Percentiles rank a stretch among this genome's conserved stretches.
Evolutionary conservation across 1,140 invertebrate genomes (phyloP).

Genomic region (Lordiphosa mommai): DNA sequence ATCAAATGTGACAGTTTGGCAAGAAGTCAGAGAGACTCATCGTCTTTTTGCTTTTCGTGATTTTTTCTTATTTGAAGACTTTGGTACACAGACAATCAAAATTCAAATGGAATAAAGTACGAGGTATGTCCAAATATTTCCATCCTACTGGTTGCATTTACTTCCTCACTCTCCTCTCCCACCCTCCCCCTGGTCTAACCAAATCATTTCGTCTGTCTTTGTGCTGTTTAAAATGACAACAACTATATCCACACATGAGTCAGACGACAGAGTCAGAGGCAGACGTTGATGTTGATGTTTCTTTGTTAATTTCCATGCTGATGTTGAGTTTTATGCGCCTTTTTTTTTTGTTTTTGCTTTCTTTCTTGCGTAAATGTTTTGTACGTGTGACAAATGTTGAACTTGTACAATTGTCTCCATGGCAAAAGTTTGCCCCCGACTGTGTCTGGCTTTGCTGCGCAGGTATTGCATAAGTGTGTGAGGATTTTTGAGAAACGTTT

Average conservation of each 20-base stretch:
- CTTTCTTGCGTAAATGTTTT: constrained; percentile 30
- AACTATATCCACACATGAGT: constrained; percentile 60
- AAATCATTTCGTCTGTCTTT: constrained; percentile 23
- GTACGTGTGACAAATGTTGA: constrained; percentile 65
- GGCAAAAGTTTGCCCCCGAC: constrained; percentile 26
- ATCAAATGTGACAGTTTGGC: constrained; percentile 68
- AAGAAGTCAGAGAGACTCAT: constrained; percentile 46
- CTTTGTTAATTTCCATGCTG: constrained; percentile 66
- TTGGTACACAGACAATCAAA: constrained; percentile 59
- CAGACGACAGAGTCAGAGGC: constrained; percentile 24
- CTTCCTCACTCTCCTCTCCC: constrained; percentile 13
- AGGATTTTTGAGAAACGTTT: constrained; percentile 48
- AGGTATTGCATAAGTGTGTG: constrained; percentile 53
- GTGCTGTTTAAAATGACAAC: constrained; percentile 63
- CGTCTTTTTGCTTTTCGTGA: constrained; percentile 1
- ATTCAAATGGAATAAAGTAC: constrained; percentile 58
- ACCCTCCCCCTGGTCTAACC: not conserved
- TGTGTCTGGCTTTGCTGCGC: constrained; percentile 5
- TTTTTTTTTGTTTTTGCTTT: constrained; percentile 3
- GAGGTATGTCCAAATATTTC: constrained; percentile 53
- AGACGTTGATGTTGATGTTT: constrained; percentile 65
- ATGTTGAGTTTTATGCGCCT: constrained; percentile 34
- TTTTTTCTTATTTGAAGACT: constrained; percentile 18
- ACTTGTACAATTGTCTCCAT: constrained; percentile 58
- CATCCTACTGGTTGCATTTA: constrained; percentile 52